These are phyloP conservation scores for Magallana ariakensis DNA, from an alignment of 1,140 invertebrate species.

Conservation along the genomic window DNA sequence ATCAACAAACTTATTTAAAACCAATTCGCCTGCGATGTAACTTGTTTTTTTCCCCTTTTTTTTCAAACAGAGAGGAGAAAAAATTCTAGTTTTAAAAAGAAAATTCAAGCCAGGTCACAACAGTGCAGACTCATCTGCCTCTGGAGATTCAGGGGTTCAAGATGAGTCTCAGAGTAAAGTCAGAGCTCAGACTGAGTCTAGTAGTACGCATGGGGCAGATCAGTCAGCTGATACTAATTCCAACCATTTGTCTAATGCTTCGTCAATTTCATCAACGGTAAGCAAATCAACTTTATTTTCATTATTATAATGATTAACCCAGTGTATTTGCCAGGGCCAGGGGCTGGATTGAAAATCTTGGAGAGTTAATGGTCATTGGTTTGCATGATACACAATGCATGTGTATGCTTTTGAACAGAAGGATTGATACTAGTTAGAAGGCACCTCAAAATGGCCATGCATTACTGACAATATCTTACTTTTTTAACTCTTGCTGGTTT, in stretches of 20 bases:
- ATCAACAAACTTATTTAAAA: too few relatives aligned
- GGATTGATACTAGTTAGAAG: too few relatives aligned
- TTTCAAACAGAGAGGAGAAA: constrained; percentile 59
- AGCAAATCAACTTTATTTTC: neutral
- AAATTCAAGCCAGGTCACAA: constrained; percentile 60
- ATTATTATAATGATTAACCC: too few relatives aligned
- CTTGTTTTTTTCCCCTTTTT: too few relatives aligned
- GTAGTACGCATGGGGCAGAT: neutral
- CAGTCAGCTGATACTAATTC: neutral
- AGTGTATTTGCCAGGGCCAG: too few relatives aligned
- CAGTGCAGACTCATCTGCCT: neutral
- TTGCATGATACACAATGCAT: neutral
- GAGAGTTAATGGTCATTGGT: neutral
- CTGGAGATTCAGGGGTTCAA: neutral
- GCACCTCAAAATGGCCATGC: too few relatives aligned
- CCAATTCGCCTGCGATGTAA: too few relatives aligned
- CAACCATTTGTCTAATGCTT: neutral
- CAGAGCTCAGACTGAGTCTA: neutral
- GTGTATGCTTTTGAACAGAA: neutral
- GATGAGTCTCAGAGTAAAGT: neutral
- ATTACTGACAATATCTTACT: too few relatives aligned
- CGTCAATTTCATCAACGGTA: constrained; percentile 21
- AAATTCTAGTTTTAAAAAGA: constrained; percentile 68
- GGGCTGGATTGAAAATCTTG: neutral
- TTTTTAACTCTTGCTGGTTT: too few relatives aligned